Evolutionary conservation across 2,888 invertebrate species (phyloP), one percentile per base, ranked within the genome.

Genomic region (Pedicia rivosa): DNA sequence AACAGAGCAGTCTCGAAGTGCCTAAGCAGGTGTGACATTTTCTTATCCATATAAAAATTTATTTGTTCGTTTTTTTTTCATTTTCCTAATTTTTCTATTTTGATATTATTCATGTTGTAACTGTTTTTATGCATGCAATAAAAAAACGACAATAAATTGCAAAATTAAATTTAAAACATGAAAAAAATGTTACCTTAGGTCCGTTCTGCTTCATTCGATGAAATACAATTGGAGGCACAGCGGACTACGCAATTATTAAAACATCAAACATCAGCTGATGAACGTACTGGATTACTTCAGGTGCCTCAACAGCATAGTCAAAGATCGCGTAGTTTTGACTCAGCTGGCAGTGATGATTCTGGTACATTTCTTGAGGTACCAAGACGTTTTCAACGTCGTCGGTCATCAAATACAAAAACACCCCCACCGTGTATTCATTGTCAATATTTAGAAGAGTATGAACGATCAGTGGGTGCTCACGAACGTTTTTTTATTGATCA

Each of bases 131-230:
- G 20, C 5, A 20, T 20, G 5, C 20, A 8, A 20, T 5, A 5
- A 24, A 5, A 24, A 5, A 24, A 24, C 8, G n/a, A 24, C 8
- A 24, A 24, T 10, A 24, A 5, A 24, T 5, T 5, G n/a, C 3
- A 24, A 24, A 24, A 24, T n/a, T n/a, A n/a, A n/a, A n/a, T n/a
- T n/a, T n/a, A n/a, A n/a, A n/a, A n/a, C n/a, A n/a, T n/a, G n/a
- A n/a, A n/a, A n/a, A n/a, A n/a, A n/a, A n/a, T n/a, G n/a, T n/a
- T n/a, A n/a, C n/a, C 20, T 32, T 4, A 72, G 72, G 78, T 87
- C 50, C 79, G 87, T 50, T 86, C 86, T 44, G 84, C 84, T 43
- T 84, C 86, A 44, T 87, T 87, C 66, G 87, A 87, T 65, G 86
- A 87, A 66, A 86, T 84, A 57, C 81, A 84, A 57, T 56, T 83